phyloP scores from a whole-genome alignment of 1,140 invertebrate genomes.

The Zaprionus africanus region DNA sequence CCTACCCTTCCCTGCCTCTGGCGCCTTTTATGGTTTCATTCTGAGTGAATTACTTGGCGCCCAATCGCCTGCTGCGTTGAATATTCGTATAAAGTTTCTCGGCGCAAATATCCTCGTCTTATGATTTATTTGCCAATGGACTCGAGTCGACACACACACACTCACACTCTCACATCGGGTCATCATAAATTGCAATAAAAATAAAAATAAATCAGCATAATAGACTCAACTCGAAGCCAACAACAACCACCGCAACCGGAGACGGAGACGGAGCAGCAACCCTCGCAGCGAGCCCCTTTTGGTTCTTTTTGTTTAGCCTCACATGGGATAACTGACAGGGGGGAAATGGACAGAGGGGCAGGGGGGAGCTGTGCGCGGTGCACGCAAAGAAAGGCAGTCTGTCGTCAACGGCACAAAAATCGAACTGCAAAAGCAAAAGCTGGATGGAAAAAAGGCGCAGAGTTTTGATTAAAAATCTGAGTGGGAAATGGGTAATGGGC shows the following conservation, averaged over 20 bases:
- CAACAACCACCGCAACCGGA: slow-evolving; percentile 53
- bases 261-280: slow-evolving; percentile 47
- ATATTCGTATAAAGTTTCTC: slow-evolving; percentile 21
- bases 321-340: not conserved
- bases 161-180: slow-evolving; percentile 9
- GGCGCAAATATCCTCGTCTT: slow-evolving; percentile 41
- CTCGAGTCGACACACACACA: slow-evolving; percentile 15
- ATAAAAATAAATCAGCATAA: slow-evolving; percentile 81
- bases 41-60: slow-evolving; percentile 60
- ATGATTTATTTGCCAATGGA: slow-evolving; percentile 68
- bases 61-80: slow-evolving; percentile 39
- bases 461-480: slow-evolving; percentile 79
- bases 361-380: not conserved
- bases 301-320: not conserved
- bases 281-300: slow-evolving; percentile 43
- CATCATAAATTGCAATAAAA: slow-evolving; percentile 77
- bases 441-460: slow-evolving; percentile 43
- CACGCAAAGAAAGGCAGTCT: not conserved
- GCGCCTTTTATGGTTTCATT: slow-evolving; percentile 43
- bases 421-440: slow-evolving; percentile 28
- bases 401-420: slow-evolving; percentile 55
- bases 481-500: slow-evolving; percentile 55
- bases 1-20: not conserved
- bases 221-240: slow-evolving; percentile 53
- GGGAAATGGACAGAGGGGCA: not conserved